Evolutionary conservation across 1,140 invertebrate species (phyloP).

Genomic region (Laupala kohalensis): DNA sequence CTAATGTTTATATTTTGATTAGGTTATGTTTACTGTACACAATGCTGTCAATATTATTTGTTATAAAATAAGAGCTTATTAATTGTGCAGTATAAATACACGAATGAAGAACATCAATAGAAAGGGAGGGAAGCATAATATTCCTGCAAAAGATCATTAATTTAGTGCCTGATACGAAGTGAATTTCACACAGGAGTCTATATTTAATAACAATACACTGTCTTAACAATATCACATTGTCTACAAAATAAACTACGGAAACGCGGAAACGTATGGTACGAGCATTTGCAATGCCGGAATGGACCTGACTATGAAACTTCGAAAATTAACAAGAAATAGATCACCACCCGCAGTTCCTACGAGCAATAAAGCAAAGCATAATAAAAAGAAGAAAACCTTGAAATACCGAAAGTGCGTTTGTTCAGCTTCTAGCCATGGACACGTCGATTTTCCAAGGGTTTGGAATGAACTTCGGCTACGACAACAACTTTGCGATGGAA

Average conservation of each 20-base stretch:
- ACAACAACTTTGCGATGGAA: constrained; percentile 42
- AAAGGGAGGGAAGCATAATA: no score
- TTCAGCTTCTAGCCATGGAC: constrained; percentile 22
- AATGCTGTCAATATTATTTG: no score
- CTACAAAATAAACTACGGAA: background rate
- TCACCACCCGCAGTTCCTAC: background rate
- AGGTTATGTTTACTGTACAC: no score
- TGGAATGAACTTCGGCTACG: constrained; percentile 47
- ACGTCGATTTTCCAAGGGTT: constrained; percentile 43
- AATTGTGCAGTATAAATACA: no score
- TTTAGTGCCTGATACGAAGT: no score
- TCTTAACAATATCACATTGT: background rate
- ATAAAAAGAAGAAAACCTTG: background rate
- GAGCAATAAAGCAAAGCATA: background rate
- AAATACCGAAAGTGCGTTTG: constrained; percentile 25
- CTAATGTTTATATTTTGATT: no score
- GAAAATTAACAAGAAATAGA: background rate
- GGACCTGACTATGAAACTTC: background rate
- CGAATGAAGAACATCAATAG: no score
- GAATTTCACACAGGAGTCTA: no score
- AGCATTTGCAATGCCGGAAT: background rate
- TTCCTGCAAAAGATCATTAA: background rate
- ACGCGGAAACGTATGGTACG: background rate
- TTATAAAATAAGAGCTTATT: no score
- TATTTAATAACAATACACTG: background rate